Base-by-base conservation (phyloP, 2,888 invertebrate species). In the Adelognathus sp. region DNA sequence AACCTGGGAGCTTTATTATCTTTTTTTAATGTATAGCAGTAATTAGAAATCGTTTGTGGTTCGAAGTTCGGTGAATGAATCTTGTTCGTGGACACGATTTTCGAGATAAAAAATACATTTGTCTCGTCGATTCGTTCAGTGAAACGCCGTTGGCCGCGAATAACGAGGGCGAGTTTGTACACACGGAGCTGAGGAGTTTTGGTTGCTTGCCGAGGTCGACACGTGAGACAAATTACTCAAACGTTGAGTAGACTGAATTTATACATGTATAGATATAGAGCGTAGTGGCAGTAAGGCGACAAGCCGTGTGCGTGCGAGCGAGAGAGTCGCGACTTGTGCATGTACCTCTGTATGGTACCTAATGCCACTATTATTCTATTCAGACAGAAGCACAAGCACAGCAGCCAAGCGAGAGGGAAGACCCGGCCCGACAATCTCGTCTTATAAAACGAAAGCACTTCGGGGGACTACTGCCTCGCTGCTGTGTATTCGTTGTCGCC, bases 371-470 rank as follows among this genome's bases (percentile, higher is more conserved):
- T 90, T 90, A 90, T 90, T 89, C 88, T 89, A 89, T 90, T 90
- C 89, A 85, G 87, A 84, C 88, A 75, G 86, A 85, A 88, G 87
- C 84, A 60, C 50, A 56, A 39, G 87, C 85, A 58, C 41, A 27
- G 50, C 58, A 18, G 64, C 41, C 21, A 58, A 60, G 39, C 54
- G 87, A 88, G 71, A 79, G 71, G 36, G 24, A 14, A n/a, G 3
- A n/a, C n/a, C n/a, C 64, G 50, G 83, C 86, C 83, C 85, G 87
- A 87, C 88, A 90, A 90, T 90, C 89, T 88, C 86, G 88, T 83
- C 88, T 88, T 90, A 88, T 89, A 89, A 90, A 90, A 88, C 87
- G 56, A 86, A 87, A 88, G 87, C 87, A 86, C 88, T 87, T 44
- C 58, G 31, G 54, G 39, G 50, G n/a, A n/a, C n/a, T n/a, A 29